Conservation (phyloP, 2,797 vertebrate species). For the Champsocephalus esox region DNA sequence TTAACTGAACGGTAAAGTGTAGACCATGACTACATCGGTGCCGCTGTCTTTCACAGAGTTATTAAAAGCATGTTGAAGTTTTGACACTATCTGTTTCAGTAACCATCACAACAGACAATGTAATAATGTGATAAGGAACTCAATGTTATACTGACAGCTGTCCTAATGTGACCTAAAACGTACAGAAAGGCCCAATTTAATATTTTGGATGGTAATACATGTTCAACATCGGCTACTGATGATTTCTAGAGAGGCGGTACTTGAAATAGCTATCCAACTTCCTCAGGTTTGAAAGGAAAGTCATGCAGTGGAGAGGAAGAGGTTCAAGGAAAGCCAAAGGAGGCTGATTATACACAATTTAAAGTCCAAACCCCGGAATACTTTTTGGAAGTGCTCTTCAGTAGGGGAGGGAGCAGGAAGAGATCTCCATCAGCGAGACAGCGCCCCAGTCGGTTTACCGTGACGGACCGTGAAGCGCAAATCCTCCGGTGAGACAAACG, state of each 20-base stretch:
- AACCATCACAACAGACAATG: constrained; percentile 10
- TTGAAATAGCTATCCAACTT: constrained; percentile 36
- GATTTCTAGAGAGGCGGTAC: constrained; percentile 30
- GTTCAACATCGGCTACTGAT: constrained; percentile 6
- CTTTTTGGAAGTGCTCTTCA: constrained; percentile 49
- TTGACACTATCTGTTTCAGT: not conserved
- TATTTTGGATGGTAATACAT: not conserved
- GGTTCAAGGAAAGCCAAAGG: constrained; percentile 41
- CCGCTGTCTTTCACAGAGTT: not conserved
- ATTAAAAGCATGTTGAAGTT: not conserved
- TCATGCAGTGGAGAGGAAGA: constrained; percentile 13
- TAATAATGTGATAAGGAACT: not conserved
- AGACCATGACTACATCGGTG: not conserved
- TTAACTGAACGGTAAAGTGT: not conserved
- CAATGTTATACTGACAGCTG: not conserved
- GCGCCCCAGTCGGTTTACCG: constrained; percentile 71
- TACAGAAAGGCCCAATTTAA: not conserved
- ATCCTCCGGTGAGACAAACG: constrained; percentile 31
- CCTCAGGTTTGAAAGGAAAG: constrained; percentile 7
- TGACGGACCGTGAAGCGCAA: constrained; percentile 52
- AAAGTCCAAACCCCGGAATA: constrained; percentile 56
- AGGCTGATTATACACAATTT: constrained; percentile 53
- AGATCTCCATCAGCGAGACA: constrained; percentile 74
- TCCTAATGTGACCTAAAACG: not conserved
- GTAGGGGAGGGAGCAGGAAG: constrained; percentile 27